Evolutionary conservation across 2,888 invertebrate species (phyloP), one percentile per base, ranked within the genome.

Genomic region (Perithous albicinctus): DNA sequence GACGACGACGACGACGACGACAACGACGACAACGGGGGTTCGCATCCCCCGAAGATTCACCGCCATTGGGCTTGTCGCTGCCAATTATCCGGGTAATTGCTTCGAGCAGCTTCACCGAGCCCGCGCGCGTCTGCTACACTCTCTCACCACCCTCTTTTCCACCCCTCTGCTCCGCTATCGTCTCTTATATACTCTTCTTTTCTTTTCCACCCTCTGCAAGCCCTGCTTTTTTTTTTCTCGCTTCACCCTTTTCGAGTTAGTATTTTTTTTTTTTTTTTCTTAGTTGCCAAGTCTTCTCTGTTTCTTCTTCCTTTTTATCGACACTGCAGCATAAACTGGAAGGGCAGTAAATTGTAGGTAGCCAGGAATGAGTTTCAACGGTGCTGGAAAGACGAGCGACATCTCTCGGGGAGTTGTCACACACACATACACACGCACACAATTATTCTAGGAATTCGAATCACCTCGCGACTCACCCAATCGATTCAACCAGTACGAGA

Each of bases 11-110:
- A 15, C 51, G 35, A 51, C 48, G 51, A 38, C 51, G 43, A 63
- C 63, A 70, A 75, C 69, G 75, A 70, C 66, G 80, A 48, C 66
- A 66, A 56, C 48, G 75, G 80, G 76, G 51, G 35, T 48, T 73
- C 61, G 46, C 77, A 77, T 72, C 76, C 80, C 82, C 76, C 82
- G 76, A 82, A 82, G 82, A 82, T 82, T 76, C 82, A 80, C 80
- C 70, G 70, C 76, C 80, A 82, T 73, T 56, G 76, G 76, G 82
- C 80, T 80, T 82, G 82, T 82, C 82, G 80, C 72, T 82, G 80
- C 80, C 82, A 80, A 82, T 82, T 82, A 82, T 77, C 73, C 76
- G 82, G 80, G 80, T 82, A 80, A 82, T 82, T 82, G 82, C 82
- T 78, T 82, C 74, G 78, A 74, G 81, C 82, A 82, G 79, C 82